Evolutionary conservation across 2,797 vertebrate genomes (phyloP), one percentile per base, ranked within the genome.

Genomic region (Sebastolobus altivelis): DNA sequence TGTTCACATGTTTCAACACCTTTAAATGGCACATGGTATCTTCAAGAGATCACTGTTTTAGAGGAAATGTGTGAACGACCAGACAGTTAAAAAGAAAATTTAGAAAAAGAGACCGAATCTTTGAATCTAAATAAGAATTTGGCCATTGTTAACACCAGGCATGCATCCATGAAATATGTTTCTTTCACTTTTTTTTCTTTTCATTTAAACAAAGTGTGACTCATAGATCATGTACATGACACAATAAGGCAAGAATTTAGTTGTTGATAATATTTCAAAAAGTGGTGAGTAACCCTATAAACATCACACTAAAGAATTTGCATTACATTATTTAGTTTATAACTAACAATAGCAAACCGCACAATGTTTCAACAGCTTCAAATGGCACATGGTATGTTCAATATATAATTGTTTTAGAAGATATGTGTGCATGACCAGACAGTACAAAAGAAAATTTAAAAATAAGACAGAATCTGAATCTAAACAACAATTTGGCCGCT

Each of bases 1-100:
- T 43, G 14, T 43, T 43, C 40, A 43, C 40, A 43, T 43, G 63
- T 55, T 85, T 91, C 78, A 87, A 75, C 71, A 81, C 46, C 72
- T 88, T 74, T 74, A 81, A 87, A 79, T 67, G 65, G 43, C 69
- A 68, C 25, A 46, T 18, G 4, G 25, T 59, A 69, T 70, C 27
- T 65, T 78, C 12, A 71, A 4, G 22, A 46, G 37, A 67, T 61
- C 25, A 29, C 2, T 40, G 59, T 62, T 58, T 60, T 16, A 37
- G 20, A 79, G 65, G 60, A 77, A 75, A 66, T 27, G 5, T 65
- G 40, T 46, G 18, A 31, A 14, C 6, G 16, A 46, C 43, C 43
- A 46, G 43, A 46, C 0, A 0, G 43, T 46, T 18, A 18, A 46
- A 46, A 18, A 46, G 6, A 46, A 46, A 46, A 46, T 46, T 3